Base-by-base conservation (phyloP, 2,888 invertebrate genomes). In the Lycophotia porphyrea region DNA sequence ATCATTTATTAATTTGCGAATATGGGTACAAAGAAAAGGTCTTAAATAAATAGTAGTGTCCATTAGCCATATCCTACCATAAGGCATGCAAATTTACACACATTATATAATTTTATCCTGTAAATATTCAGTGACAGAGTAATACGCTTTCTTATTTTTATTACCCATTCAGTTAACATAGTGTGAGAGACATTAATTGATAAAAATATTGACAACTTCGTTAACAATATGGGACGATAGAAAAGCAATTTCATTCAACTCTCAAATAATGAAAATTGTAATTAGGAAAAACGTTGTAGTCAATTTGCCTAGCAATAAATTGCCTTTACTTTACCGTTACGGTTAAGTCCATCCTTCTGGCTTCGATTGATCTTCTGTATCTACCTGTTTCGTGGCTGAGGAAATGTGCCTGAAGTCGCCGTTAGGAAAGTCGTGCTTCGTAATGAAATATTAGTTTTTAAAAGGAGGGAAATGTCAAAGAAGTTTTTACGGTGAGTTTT, bases 381-480 rank as follows among this genome's bases (percentile, higher is more conserved):
- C 0, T 13, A 49, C 18, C 24, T 61, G 0, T 31, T 78, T 5
- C 31, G 36, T 44, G 71, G 11, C 39, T 5, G 18, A 79, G 47
- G 36, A 67, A 58, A 73, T 55, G 47, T 55, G 67, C 27, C 68
- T 49, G 70, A 74, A 79, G 71, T 75, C 69, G 69, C 71, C 71
- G 66, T 67, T 70, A 27, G 42, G 64, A 74, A 65, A 78, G 49
- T 44, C 55, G 55, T 68, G 49, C 55, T 76, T 70, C 58, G 74
- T 71, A 76, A 81, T 81, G 72, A 82, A 84, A 76, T 81, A 82
- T 82, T 84, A 64, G 81, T 76, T 82, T 82, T 84, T 49, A 79
- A 80, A 81, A 74, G 58, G 70, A 69, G 55, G 68, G 63, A 74
- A 73, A 55, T 36, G 82, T 70, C 82, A 82, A 49, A 79, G 64